Base-by-base conservation (phyloP, 1,140 invertebrate genomes). In the Campoletis sonorensis region DNA sequence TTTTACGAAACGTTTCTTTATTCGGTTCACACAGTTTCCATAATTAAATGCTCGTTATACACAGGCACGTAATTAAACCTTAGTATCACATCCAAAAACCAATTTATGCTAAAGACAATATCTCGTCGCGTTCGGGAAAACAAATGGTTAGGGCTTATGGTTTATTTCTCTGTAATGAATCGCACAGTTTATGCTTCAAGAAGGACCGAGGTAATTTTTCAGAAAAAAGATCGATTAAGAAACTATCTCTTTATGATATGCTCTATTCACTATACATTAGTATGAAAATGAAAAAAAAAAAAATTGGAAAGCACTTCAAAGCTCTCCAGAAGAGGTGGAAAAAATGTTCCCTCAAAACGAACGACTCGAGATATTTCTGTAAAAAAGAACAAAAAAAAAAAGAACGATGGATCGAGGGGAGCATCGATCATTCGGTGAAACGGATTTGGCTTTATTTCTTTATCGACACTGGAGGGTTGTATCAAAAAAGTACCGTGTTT, bases 361-460 rank as follows among this genome's bases (percentile, higher is more conserved):
- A 54, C 76, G 79, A 78, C 51, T 80, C 68, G 23, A 73, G 58
- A 79, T 73, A 81, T 81, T 72, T 77, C 51, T 70, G 64, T 64
- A 58, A 58, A 71, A 80, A 21, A 75, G 15, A 49, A 80, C 40
- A 80, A 72, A 68, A 71, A 77, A 76, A 81, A 78, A 13, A 81
- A 78, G 2, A 2, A 23, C 61, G 58, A 64, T 64, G 61, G 54
- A 37, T 64, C 54, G 75, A 77, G 75, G 75, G 33, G 78, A 58
- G 77, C 84, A 85, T 85, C 84, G 80, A 85, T 85, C 84, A 85
- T 80, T 79, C 78, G 21, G 79, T 49, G 79, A 80, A 85, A 81
- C 76, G 76, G 64, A 37, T 13, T 61, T 67, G 68, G 82, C 79
- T 83, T 82, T 82, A 84, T 85, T 77, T 84, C 82, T 81, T 82